Percentiles rank a stretch among this genome's conserved stretches.
Conservation (phyloP, 1,140 invertebrate species). For the Diachasma alloeum region DNA sequence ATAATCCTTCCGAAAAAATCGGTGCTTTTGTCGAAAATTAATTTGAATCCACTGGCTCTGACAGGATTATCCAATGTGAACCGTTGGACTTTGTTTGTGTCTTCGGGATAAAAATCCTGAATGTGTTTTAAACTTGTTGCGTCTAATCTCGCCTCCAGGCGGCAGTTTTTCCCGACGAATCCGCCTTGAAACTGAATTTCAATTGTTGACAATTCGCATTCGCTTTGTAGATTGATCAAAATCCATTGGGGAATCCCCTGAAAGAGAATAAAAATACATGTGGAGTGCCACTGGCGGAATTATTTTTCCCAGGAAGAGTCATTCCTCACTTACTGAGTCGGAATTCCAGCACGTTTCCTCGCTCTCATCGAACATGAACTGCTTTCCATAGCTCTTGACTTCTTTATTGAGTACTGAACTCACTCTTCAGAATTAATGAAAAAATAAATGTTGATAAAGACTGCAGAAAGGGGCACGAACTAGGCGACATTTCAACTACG, state of each 20-base stretch:
- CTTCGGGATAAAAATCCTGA: constrained; percentile 68
- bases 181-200: constrained; percentile 74
- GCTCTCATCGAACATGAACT: constrained; percentile 69
- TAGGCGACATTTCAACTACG: no score
- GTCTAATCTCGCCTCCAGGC: constrained; percentile 55
- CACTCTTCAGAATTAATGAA: constrained; percentile 60
- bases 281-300: no score
- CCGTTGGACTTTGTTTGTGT: constrained; percentile 68
- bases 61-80: constrained; percentile 50
- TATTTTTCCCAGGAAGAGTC: neutral
- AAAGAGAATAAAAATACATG: neutral
- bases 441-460: no score
- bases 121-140: constrained; percentile 45
- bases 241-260: constrained; percentile 73
- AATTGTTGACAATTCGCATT: constrained; percentile 54
- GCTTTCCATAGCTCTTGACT: constrained; percentile 70
- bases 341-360: constrained; percentile 77
- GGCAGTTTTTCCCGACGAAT: constrained; percentile 70
- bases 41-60: constrained; percentile 53
- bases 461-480: no score
- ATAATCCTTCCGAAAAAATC: constrained; percentile 68
- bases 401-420: constrained; percentile 73
- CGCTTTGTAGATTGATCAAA: constrained; percentile 61
- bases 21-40: constrained; percentile 62
- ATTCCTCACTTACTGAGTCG: constrained; percentile 64